Base-by-base conservation (phyloP, 37 sponge, comb jelly and placozoan genomes). In the Oscarella lobularis region DNA sequence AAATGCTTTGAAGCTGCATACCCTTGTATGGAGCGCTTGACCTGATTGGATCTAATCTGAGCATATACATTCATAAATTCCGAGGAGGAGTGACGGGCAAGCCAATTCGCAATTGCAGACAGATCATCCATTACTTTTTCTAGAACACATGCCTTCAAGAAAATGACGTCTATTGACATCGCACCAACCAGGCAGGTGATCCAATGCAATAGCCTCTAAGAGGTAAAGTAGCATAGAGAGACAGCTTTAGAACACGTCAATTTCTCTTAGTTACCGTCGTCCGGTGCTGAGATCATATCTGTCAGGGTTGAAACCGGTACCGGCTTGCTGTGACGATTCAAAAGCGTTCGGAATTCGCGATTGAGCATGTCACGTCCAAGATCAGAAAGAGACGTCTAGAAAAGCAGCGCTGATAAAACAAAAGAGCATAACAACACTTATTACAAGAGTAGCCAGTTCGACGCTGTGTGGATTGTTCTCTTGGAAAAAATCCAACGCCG, bases 241-340 rank as follows among this genome's bases (percentile, higher is more conserved):
- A n/a, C n/a, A n/a, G n/a, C n/a, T n/a, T n/a, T n/a, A n/a, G n/a
- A n/a, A n/a, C n/a, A n/a, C n/a, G n/a, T n/a, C n/a, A n/a, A n/a
- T n/a, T n/a, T n/a, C n/a, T n/a, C n/a, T n/a, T n/a, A 79, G 39
- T 1, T 54, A 89, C 89, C 89, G 81, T 89, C 89, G 4, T 33
- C 36, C 29, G 79, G 67, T 27, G 82, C 75, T 33, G 20, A n/a
- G 14, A 70, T 9, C 37, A 87, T 87, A 67, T 90, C 90, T 40
- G 77, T 78, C 20, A 90, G 82, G 0, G 60, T 76, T 6, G 86
- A 69, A 41, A 82, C 41, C 32, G 85, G 86, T 0, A 91, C 89
- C 40, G 86, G 86, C 33, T 78, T 76, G 38, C 88, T 87, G 41
- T 83, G 65, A 2, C 39, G 66, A 68, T 83, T 79, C 35, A 92